Percentiles rank a stretch among this genome's conserved stretches.
phyloP scores from a whole-genome alignment of 2,113 vertebrate species.

The Ceyx melanurus region DNA sequence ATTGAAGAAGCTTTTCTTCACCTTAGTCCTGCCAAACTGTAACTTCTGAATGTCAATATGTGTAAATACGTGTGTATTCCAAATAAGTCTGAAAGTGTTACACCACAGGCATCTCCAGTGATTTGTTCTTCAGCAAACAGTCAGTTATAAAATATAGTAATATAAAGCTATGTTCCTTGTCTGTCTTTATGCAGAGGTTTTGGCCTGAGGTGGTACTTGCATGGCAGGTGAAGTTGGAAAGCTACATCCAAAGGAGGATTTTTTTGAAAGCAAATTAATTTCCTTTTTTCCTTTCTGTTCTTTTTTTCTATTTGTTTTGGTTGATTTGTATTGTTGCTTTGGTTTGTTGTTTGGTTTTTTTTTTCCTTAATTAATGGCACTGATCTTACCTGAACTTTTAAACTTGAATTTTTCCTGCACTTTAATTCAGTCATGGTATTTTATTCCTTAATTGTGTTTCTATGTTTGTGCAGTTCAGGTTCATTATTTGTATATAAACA shows the following conservation, averaged over 20 bases:
- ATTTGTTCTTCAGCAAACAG: conserved; percentile 5
- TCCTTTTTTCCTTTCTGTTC: not conserved
- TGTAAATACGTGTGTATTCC: conserved; percentile 85
- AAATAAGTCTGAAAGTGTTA: conserved; percentile 86
- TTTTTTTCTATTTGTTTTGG: not conserved
- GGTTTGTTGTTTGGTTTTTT: not conserved
- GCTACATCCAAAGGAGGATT: conserved; percentile 77
- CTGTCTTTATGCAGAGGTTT: conserved; percentile 43
- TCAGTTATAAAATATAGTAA: conserved; percentile 35
- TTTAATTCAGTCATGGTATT: conserved; percentile 70
- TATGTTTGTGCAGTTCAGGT: conserved; percentile 59
- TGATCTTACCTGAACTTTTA: conserved; percentile 74
- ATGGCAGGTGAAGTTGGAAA: conserved; percentile 60
- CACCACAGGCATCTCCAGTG: conserved; percentile 35
- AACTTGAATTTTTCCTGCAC: conserved; percentile 82
- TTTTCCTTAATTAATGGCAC: conserved; percentile 71
- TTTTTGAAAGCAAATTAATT: conserved; percentile 66
- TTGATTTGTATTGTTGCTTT: not conserved
- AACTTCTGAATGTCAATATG: conserved; percentile 72
- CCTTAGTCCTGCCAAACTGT: conserved; percentile 76
- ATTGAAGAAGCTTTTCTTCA: conserved; percentile 72
- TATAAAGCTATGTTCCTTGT: conserved; percentile 44
- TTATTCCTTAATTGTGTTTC: conserved; percentile 68
- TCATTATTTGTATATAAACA: conserved; percentile 69
- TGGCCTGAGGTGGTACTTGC: conserved; percentile 65